Percentiles rank a stretch among this genome's conserved stretches.
phyloP scores from a whole-genome alignment of 2,888 invertebrate species.

The Heliothis peltigera region DNA sequence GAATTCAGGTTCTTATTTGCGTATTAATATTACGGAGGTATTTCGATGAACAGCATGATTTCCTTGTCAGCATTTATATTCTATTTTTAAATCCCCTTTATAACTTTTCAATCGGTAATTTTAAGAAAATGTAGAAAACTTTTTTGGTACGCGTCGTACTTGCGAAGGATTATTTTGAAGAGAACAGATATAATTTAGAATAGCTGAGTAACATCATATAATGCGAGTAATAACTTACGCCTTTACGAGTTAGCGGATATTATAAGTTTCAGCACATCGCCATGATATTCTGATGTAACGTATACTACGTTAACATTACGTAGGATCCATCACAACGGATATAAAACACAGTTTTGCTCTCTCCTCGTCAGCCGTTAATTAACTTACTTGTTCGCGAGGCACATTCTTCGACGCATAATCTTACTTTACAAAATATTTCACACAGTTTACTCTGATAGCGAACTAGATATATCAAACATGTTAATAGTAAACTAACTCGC shows the following conservation, averaged over 20 bases:
- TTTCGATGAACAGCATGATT: slow-evolving; percentile 39
- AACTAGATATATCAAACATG: slow-evolving; percentile 14
- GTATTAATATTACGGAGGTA: slow-evolving; percentile 52
- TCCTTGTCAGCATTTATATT: slow-evolving; percentile 34
- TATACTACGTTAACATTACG: not conserved
- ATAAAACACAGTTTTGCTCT: slow-evolving; percentile 59
- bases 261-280: slow-evolving; percentile 8
- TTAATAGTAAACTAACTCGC: slow-evolving; percentile 25
- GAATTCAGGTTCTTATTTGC: slow-evolving; percentile 54
- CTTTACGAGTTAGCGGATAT: slow-evolving; percentile 4
- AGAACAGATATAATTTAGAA: not conserved
- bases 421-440: slow-evolving; percentile 5
- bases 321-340: slow-evolving; percentile 28
- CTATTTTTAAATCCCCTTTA: slow-evolving; percentile 25
- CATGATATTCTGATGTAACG: not conserved
- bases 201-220: not conserved
- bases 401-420: slow-evolving; percentile 18
- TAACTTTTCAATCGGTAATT: not conserved
- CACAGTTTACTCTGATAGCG: not conserved
- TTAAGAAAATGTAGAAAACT: not conserved
- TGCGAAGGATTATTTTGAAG: not conserved
- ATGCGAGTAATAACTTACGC: not conserved
- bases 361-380: slow-evolving; percentile 41
- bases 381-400: slow-evolving; percentile 48
- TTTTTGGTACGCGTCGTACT: not conserved